A percentile compares a stretch with the other conserved stretches of the same genome.
Evolutionary conservation across 2,797 vertebrate species (phyloP).

Genomic region (Myiotriccus ornatus): DNA sequence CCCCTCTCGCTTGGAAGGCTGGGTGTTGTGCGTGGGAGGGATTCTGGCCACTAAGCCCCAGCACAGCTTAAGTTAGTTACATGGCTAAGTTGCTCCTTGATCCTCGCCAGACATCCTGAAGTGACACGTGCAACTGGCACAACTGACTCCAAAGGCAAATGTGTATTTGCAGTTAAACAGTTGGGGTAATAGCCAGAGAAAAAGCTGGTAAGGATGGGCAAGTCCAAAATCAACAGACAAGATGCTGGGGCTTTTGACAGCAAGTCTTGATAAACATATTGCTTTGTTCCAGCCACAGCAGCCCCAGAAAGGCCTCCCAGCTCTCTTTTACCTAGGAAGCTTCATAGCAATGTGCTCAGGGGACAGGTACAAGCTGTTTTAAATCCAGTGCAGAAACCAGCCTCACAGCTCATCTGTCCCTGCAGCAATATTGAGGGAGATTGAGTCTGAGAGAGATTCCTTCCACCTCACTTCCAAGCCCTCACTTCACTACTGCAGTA

Average conservation of each 20-base stretch:
- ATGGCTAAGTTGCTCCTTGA: background rate
- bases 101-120: background rate
- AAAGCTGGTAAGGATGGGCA: background rate
- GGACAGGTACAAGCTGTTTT: background rate
- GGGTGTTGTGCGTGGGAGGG: background rate
- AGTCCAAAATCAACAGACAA: background rate
- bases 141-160: background rate
- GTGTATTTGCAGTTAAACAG: background rate
- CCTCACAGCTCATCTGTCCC: background rate
- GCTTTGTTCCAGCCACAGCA: background rate
- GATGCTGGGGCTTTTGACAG: background rate
- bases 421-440: background rate
- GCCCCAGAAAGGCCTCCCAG: background rate
- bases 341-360: background rate
- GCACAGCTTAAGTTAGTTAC: background rate
- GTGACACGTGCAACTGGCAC: background rate
- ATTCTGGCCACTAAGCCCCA: background rate
- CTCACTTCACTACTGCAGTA: background rate
- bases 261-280: background rate
- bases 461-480: background rate
- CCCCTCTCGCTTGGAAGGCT: background rate
- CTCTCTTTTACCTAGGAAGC: background rate
- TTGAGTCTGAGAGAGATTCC: background rate
- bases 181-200: background rate
- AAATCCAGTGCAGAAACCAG: background rate